These are phyloP conservation scores for Mustela nigripes DNA, from an alignment of 2,113 vertebrate species.

Conservation along the genomic window DNA sequence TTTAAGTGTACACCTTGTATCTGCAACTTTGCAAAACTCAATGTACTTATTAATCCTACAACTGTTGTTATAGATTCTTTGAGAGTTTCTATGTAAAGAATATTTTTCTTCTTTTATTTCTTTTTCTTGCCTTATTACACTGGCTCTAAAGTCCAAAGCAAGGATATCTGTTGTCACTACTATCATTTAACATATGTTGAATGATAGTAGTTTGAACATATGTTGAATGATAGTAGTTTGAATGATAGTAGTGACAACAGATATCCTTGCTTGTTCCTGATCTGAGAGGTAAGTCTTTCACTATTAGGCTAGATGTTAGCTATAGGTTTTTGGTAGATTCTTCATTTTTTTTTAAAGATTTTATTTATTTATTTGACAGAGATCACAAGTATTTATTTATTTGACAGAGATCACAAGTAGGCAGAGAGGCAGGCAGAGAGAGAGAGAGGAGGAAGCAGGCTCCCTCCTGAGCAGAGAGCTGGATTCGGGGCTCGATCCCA, in stretches of 20 bases:
- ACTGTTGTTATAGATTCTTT: not conserved
- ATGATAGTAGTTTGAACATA: not conserved
- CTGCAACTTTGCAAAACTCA: not conserved
- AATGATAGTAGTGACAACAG: not conserved
- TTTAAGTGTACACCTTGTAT: not conserved
- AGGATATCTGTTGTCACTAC: no score
- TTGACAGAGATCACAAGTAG: no score
- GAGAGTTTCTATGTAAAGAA: not conserved
- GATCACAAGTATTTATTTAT: no score
- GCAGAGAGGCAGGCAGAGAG: no score
- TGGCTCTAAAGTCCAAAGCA: not conserved
- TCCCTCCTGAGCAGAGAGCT: no score
- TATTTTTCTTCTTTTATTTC: not conserved
- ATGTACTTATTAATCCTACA: not conserved
- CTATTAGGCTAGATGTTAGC: not conserved
- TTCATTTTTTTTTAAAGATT: no score
- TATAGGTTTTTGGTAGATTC: not conserved
- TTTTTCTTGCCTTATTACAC: not conserved
- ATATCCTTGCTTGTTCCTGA: not conserved
- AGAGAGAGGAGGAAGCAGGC: no score
- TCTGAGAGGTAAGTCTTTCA: conserved; percentile 23
- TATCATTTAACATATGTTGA: not conserved
- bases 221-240: not conserved
- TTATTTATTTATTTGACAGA: no score
- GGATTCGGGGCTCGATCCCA: accelerated